Evolutionary conservation across 2,797 vertebrate species (phyloP), one percentile per base, ranked within the genome.

Genomic region (Crenuchus spilurus): DNA sequence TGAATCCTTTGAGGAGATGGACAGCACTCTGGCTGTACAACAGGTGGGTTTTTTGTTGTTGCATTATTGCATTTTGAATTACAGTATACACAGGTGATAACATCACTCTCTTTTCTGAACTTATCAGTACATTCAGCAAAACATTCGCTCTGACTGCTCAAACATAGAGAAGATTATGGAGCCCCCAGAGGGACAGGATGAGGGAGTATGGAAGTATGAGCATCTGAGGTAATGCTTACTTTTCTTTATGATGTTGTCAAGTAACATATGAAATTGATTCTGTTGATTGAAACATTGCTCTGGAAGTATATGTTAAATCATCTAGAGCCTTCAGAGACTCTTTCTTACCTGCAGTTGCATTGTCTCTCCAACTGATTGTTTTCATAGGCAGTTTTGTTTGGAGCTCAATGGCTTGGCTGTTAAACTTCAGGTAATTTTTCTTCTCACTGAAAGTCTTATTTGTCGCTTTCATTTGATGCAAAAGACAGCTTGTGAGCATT

Each of bases 1-100:
- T 96, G 97, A 98, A 81, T 99, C 97, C 13, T 98, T 99, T 85
- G 97, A 99, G 88, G 97, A 99, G 88, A 99, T 99, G 97, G 97
- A 99, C 85, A 98, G 97, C 88, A 99, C 97, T 0, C 90, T 99
- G 81, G 97, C 97, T 86, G 97, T 98, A 76, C 97, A 98, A 85
- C 96, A 99, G 96, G 97, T 99, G 91, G 72, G 86, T 4, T n/a
- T n/a, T n/a, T n/a, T n/a, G n/a, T n/a, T n/a, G n/a, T n/a, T n/a
- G n/a, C n/a, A n/a, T n/a, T n/a, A n/a, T n/a, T n/a, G n/a, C n/a
- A n/a, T n/a, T n/a, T n/a, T 30, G 14, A 30, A 35, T 51, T 35
- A 14, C 20, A 14, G 51, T 41, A 28, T 69, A 30, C 18, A 1
- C 22, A 6, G 7, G 0, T 58, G 9, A 68, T 30, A 0, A 16